These are phyloP conservation scores for Adelphocoris suturalis DNA, from an alignment of 2,888 invertebrate species.

Conservation along the genomic window DNA sequence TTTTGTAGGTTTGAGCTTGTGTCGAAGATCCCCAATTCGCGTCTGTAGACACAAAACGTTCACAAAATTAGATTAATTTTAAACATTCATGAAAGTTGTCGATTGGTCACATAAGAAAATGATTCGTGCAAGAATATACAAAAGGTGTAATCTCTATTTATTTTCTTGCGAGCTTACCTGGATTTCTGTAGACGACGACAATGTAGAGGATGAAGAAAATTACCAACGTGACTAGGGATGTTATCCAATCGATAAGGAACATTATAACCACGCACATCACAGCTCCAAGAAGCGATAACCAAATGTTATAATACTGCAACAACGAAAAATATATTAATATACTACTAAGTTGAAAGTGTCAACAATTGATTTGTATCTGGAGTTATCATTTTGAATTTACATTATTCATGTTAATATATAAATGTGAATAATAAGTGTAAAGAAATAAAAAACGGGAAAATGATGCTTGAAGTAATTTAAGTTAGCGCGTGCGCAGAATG, in stretches of 20 bases:
- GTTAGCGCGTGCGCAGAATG: no score
- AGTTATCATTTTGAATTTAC: background rate
- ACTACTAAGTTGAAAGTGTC: background rate
- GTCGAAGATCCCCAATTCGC: conserved; percentile 99
- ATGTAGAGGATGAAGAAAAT: conserved; percentile 91
- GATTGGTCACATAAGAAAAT: no score
- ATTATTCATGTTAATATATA: background rate
- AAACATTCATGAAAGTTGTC: no score
- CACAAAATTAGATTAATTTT: no score
- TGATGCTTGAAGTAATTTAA: no score
- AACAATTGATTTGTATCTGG: background rate
- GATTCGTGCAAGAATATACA: no score
- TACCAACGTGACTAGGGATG: conserved; percentile 92
- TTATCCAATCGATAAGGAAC: conserved; percentile 97
- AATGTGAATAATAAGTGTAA: no score
- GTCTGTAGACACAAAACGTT: conserved; percentile 80
- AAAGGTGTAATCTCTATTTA: no score
- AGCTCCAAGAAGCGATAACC: conserved; percentile 92
- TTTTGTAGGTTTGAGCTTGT: conserved; percentile 97
- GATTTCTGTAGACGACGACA: conserved; percentile 95
- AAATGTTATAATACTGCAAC: conserved; percentile 93
- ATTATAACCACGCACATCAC: conserved; percentile 93
- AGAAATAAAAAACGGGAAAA: no score
- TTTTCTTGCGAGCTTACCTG: conserved; percentile 84
- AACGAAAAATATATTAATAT: background rate